Conservation (phyloP, 2,888 invertebrate genomes). For the Leptura quadrifasciata region DNA sequence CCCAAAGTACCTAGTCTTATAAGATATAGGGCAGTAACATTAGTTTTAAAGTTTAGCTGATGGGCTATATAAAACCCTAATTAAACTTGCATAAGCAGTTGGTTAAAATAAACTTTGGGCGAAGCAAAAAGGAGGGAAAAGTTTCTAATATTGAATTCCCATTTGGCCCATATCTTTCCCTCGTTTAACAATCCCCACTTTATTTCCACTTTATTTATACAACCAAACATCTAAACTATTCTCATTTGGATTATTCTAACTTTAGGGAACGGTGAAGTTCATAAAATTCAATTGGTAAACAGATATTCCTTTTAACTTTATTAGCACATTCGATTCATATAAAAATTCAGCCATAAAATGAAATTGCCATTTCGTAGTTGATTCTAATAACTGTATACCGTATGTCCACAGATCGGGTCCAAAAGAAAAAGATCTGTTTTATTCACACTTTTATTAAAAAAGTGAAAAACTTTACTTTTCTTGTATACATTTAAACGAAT, state of each 20-base stretch:
- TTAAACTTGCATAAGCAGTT: neutral
- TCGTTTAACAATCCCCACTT: constrained; percentile 40
- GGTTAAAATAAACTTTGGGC: constrained; percentile 1
- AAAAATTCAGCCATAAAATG: neutral
- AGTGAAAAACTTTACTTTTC: too few species aligned
- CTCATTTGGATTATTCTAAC: constrained; percentile 4
- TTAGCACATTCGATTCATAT: neutral
- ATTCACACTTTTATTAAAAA: too few species aligned
- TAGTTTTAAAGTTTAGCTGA: neutral
- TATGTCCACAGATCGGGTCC: too few species aligned
- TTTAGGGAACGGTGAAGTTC: neutral
- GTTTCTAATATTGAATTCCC: constrained; percentile 38
- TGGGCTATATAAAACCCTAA: neutral
- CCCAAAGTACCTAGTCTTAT: neutral
- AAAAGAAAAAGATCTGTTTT: too few species aligned
- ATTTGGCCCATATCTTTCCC: constrained; percentile 37
- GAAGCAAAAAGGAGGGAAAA: constrained; percentile 5
- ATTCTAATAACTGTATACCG: too few species aligned
- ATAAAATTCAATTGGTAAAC: constrained; percentile 3
- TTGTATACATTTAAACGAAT: too few species aligned
- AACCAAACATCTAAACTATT: constrained; percentile 16
- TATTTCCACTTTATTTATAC: constrained; percentile 30
- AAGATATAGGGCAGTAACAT: neutral
- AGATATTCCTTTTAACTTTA: neutral
- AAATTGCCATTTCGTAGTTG: neutral